Base-by-base conservation (phyloP, 2,113 vertebrate genomes). In the Ophthalmolycus amberensis region DNA sequence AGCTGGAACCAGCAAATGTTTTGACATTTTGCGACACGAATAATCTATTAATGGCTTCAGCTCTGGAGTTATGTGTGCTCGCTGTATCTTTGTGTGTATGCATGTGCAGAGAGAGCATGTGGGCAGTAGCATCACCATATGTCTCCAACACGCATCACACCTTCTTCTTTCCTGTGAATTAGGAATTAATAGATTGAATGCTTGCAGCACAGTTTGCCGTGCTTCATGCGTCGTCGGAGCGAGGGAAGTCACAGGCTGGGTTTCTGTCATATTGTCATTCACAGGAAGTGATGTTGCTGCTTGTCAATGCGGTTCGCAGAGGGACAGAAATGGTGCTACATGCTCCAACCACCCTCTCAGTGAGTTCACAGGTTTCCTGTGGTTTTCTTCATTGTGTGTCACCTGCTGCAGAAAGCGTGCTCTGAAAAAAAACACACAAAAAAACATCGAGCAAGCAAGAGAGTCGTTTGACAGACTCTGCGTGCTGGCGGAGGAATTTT, bases 221-320 rank as follows among this genome's bases (percentile, higher is more conserved):
- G 79, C 66, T 56, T 85, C 46, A 22, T 82, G 77, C 68, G 59
- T 4, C 34, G 76, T 80, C 82, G 54, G 60, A 77, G 80, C 16
- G 48, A 63, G 65, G 54, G 74, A 79, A 84, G 68, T 83, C 52
- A 66, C 84, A 64, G 42, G 38, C 27, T 60, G 12, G 64, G 44
- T 32, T 75, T 68, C 76, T 80, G 83, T 77, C 87, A 50, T 73
- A 69, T 60, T 85, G 89, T 85, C 88, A 89, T 65, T 83, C 66
- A 65, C 89, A 92, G 90, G 87, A 91, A 90, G 77, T 88, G 90
- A 90, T 86, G 91, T 32, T 59, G 75, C 89, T 80, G 77, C 78
- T 54, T 75, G 82, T 85, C 68, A 72, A 9, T 79, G 83, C 67
- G 82, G 80, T 71, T 68, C 78, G 72, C 46, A n/a, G 3, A 27